Evolutionary conservation across 2,888 invertebrate species (phyloP).

Genomic region (Trissolcus japonicus): DNA sequence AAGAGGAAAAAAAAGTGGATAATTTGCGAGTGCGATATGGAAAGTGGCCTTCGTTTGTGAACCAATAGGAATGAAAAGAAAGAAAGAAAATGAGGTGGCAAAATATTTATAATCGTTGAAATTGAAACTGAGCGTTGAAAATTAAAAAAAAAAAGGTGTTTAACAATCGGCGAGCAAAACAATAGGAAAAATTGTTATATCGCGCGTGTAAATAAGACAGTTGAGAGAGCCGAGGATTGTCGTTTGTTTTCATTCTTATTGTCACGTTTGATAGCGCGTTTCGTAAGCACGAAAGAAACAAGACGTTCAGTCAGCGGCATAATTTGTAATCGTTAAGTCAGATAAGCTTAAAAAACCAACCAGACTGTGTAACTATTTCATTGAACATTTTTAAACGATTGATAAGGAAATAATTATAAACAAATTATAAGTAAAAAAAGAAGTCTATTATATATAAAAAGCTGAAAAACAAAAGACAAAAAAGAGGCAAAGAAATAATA

Average conservation of each 20-base stretch:
- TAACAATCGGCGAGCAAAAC: too few species aligned
- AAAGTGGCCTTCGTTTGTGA: slow-evolving; percentile 43
- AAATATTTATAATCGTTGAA: slow-evolving; percentile 38
- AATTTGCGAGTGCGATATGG: neutral
- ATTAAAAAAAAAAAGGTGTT: slow-evolving; percentile 60
- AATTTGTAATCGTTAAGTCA: slow-evolving; percentile 56
- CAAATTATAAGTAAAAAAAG: neutral
- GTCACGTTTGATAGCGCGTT: slow-evolving; percentile 48
- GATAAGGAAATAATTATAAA: slow-evolving; percentile 53
- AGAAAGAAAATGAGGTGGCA: neutral
- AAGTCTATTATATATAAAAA: neutral
- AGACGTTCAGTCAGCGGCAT: slow-evolving; percentile 31
- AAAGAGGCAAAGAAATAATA: slow-evolving; percentile 60
- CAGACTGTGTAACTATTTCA: slow-evolving; percentile 75
- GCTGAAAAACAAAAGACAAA: neutral
- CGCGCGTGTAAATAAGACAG: slow-evolving; percentile 62
- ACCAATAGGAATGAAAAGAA: slow-evolving; percentile 20
- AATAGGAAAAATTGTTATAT: slow-evolving; percentile 59
- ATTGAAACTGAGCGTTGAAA: slow-evolving; percentile 48
- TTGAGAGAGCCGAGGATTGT: slow-evolving; percentile 65
- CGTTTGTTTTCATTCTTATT: slow-evolving; percentile 57
- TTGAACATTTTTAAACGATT: slow-evolving; percentile 72
- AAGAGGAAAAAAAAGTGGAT: neutral
- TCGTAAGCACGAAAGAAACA: slow-evolving; percentile 43
- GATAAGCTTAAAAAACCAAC: slow-evolving; percentile 73